Evolutionary conservation across 2,113 vertebrate species (phyloP).

Genomic region (Hippopotamus amphibius): DNA sequence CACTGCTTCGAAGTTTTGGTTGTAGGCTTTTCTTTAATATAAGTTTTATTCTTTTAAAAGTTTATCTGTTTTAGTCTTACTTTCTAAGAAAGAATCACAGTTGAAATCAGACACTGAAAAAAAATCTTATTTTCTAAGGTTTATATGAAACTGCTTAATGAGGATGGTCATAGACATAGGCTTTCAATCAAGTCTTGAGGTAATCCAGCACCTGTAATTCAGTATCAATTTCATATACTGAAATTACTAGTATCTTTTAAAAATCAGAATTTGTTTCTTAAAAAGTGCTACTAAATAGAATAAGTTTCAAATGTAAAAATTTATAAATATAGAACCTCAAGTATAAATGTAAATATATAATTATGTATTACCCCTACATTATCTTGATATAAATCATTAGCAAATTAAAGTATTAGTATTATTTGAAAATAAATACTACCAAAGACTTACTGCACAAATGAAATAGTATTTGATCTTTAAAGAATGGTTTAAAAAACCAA

Average conservation of each 20-base stretch:
- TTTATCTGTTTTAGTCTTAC: slow-evolving; percentile 23
- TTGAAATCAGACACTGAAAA: neutral
- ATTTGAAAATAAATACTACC: neutral
- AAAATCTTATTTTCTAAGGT: neutral
- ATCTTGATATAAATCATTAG: neutral
- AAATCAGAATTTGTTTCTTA: neutral
- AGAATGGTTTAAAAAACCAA: neutral
- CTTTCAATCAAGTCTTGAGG: neutral
- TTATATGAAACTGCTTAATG: neutral
- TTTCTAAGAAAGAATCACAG: slow-evolving; percentile 2
- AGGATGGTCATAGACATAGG: neutral
- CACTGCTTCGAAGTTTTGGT: neutral
- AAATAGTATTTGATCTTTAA: slow-evolving; percentile 27
- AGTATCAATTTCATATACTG: neutral
- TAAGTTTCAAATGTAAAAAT: neutral
- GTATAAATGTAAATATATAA: neutral
- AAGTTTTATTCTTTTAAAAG: neutral
- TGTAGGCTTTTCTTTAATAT: neutral
- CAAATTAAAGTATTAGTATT: neutral
- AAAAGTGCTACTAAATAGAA: neutral
- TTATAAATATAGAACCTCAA: neutral
- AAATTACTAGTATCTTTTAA: neutral
- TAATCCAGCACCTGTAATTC: neutral
- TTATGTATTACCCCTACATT: neutral
- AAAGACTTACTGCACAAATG: neutral